phyloP scores from a whole-genome alignment of 2,113 vertebrate species.

The Coracopsis vasa region DNA sequence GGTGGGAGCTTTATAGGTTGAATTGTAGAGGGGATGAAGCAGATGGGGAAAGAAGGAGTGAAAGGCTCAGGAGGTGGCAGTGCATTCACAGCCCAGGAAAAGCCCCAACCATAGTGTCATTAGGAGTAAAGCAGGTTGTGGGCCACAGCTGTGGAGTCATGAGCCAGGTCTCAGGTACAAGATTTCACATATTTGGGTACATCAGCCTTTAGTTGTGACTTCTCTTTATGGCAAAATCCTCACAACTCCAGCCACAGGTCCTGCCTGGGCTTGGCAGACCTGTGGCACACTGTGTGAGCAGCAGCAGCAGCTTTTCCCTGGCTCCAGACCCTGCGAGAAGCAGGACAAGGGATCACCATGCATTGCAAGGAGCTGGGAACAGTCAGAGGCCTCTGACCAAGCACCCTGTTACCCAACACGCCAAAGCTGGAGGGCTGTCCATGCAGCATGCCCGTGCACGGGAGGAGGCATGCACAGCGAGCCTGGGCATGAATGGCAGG shows the following conservation, averaged over 20 bases:
- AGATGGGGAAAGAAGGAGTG: background rate
- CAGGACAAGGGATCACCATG: background rate
- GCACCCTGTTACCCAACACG: rapidly evolving
- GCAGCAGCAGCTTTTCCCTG: background rate
- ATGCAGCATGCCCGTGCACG: rapidly evolving
- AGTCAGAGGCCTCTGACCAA: background rate
- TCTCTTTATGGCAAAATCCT: background rate
- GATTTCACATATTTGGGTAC: background rate
- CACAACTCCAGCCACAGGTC: background rate
- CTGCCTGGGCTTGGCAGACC: background rate
- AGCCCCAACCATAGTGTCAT: rapidly evolving
- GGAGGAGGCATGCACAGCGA: background rate
- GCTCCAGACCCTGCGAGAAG: background rate
- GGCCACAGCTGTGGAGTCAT: background rate
- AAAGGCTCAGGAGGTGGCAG: background rate
- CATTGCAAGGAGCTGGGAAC: background rate
- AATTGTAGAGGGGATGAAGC: background rate
- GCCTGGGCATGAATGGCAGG: background rate
- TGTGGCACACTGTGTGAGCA: background rate
- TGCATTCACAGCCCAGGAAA: background rate
- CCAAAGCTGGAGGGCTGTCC: background rate
- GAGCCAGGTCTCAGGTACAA: background rate
- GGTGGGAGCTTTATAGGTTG: background rate
- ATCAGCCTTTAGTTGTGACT: background rate
- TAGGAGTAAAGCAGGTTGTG: background rate